Base-by-base conservation (phyloP, 1,140 invertebrate genomes). In the Drosophila serrata region DNA sequence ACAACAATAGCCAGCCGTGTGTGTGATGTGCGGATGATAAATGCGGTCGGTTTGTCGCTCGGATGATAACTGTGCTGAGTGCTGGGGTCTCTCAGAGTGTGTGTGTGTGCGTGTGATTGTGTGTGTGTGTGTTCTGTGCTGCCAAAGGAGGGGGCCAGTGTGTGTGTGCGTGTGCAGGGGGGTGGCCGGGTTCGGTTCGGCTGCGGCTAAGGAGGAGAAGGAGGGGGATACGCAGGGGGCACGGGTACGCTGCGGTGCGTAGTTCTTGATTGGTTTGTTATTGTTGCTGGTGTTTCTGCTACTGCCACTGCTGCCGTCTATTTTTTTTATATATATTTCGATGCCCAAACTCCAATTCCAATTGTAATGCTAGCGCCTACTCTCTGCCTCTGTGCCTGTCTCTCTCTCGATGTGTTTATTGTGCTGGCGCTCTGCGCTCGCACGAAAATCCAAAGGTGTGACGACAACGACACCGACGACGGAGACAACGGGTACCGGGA, bases 1-100 rank as follows among this genome's bases (percentile, higher is more conserved):
- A 88, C 84, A 90, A 88, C 84, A 88, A 88, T 78, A 90, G 85
- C 85, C 86, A 82, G 86, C 82, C 80, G 75, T 70, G 75, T 70
- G 80, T 79, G 75, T 69, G 63, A 67, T 75, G 75, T 81, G 79
- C 72, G 73, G 67, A 72, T 84, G 65, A 79, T 82, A 77, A 77
- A 76, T 77, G 60, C 62, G 56, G 62, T 77, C 62, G 64, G 43
- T 68, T 67, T 48, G 63, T 67, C 63, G 63, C 24, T 67, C 64
- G 68, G 58, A 60, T 81, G 78, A 81, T 81, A 80, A 70, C 56
- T 75, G 60, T 77, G 31, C 53, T 60, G 79, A 58, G 40, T 37
- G 70, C 51, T 42, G 46, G 29, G 68, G 59, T 62, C 49, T 58
- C 6, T 53, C 33, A 4, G 48, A 17, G 59, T 45, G 37, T 42